These are phyloP conservation scores for Echinometra lucunter DNA, from an alignment of 53 echinoderm and acorn worm genomes.

Conservation along the genomic window DNA sequence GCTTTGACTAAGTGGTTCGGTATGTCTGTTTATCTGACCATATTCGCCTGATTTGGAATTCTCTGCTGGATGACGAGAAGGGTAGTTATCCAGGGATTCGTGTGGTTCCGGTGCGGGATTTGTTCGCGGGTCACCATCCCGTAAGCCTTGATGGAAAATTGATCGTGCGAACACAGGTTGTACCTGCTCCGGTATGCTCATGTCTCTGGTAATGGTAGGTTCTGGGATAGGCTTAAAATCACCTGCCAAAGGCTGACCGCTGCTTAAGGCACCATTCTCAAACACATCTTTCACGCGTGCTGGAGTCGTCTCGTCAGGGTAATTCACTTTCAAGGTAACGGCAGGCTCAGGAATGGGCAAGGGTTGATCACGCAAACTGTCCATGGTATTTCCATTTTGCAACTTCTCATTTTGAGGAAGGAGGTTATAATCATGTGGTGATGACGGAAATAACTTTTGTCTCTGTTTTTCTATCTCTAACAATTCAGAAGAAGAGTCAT, in stretches of 20 bases:
- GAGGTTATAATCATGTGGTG: neutral
- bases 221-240: neutral
- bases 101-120: neutral
- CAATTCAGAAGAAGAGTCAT: conserved; percentile 57
- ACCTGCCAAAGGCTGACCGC: neutral
- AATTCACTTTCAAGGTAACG: neutral
- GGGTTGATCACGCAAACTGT: neutral
- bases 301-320: neutral
- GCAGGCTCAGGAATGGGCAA: conserved; percentile 22
- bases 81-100: neutral
- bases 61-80: neutral
- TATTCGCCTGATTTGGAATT: neutral
- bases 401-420: neutral
- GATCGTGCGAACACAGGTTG: conserved; percentile 5
- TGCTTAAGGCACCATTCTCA: neutral
- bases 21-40: conserved; percentile 15
- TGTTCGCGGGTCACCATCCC: neutral
- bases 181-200: conserved; percentile 14
- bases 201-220: conserved; percentile 33
- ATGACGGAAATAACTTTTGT: conserved; percentile 12
- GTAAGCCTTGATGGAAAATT: neutral
- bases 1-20: conserved; percentile 33
- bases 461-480: conserved; percentile 59
- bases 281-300: conserved; percentile 1
- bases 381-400: neutral